A percentile compares a stretch with the other conserved stretches of the same genome.
These are phyloP conservation scores for Elymnias hypermnestra DNA, from an alignment of 1,140 invertebrate genomes.

Conservation along the genomic window DNA sequence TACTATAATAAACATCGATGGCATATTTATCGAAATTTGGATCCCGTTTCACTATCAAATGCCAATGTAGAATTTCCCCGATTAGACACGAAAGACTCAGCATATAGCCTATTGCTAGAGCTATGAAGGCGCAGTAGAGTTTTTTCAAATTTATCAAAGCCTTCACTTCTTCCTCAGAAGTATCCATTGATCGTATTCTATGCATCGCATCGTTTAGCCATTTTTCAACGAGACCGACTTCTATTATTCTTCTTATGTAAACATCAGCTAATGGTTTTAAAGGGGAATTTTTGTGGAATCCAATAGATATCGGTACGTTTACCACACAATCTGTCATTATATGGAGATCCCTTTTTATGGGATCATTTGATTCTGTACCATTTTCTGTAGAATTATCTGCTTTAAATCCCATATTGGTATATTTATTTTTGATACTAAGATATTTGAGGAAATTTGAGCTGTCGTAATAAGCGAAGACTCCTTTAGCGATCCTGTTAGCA, in stretches of 20 bases:
- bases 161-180: constrained; percentile 75
- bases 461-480: constrained; percentile 87
- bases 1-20: constrained; percentile 66
- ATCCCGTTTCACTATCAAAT: constrained; percentile 79
- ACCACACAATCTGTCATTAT: constrained; percentile 89
- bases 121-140: constrained; percentile 85
- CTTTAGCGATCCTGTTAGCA: constrained; percentile 80
- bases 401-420: constrained; percentile 27
- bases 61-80: constrained; percentile 81
- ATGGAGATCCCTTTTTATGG: constrained; percentile 79
- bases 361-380: constrained; percentile 18
- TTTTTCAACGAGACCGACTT: constrained; percentile 86
- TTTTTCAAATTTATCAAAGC: constrained; percentile 86
- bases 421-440: constrained; percentile 77
- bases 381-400: constrained; percentile 36
- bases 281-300: constrained; percentile 88
- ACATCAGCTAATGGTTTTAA: constrained; percentile 83
- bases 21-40: constrained; percentile 82
- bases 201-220: constrained; percentile 86
- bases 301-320: constrained; percentile 87
- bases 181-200: constrained; percentile 56
- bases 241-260: constrained; percentile 80
- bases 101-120: constrained; percentile 81
- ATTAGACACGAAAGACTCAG: constrained; percentile 77
- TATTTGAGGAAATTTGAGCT: constrained; percentile 84